Base-by-base conservation (phyloP, 1,140 invertebrate species). In the Drosophila sulfurigaster region DNA sequence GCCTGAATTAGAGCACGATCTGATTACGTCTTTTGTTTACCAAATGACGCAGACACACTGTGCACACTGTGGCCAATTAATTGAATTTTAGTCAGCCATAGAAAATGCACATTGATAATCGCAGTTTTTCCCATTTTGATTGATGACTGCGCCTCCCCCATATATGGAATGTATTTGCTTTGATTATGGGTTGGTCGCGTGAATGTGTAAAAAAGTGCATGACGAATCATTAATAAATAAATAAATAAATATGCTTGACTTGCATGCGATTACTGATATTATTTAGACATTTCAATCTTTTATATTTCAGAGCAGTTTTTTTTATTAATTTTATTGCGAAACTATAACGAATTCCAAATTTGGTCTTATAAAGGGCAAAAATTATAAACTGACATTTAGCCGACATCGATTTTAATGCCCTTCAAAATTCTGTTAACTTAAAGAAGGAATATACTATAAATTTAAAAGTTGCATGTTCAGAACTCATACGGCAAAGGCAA, bases 1-100 rank as follows among this genome's bases (percentile, higher is more conserved):
- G 63, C 41, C 79, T 73, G 72, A 86, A 86, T 77, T 79, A 77
- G 82, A 87, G 63, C 79, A 86, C 82, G 82, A 86, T 86, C 82
- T 87, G 82, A 87, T 86, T 87, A 77, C 68, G 43, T 45, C 54
- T 78, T 82, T 82, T 81, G 67, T 86, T 86, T 73, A 62, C 75
- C 30, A 86, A 87, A 79, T 79, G 82, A 86, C 82, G 75, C 79
- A 86, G 72, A 70, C 51, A 52, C 72, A 51, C 30, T 46, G 59
- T 66, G 74, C 74, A 71, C 75, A 77, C 48, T 77, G 63, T 56
- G 69, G 51, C 79, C 82, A 79, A 81, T 87, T 87, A 82, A 86
- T 86, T 73, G 75, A 79, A 87, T 79, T 73, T 81, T 78, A 46
- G 66, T 45, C 60, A 65, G 66, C 57, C 70, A 59, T 79, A 51